These are phyloP conservation scores for Ranitomeya imitator DNA, from an alignment of 2,113 vertebrate species.

Conservation along the genomic window DNA sequence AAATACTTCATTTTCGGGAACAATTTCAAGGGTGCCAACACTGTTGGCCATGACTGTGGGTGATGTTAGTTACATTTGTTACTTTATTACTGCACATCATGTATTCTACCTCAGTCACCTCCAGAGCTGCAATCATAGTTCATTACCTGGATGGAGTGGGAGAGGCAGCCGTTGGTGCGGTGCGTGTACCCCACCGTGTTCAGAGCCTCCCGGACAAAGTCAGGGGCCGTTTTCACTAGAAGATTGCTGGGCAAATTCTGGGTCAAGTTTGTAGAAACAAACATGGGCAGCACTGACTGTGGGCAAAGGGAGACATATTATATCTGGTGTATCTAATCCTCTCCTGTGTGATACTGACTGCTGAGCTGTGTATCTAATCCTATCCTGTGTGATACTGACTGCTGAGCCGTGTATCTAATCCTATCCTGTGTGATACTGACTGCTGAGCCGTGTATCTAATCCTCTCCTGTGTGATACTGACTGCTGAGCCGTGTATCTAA, in stretches of 20 bases:
- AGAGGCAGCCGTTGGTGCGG: slow-evolving; percentile 72
- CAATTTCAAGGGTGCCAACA: too few relatives aligned
- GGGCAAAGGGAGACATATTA: not conserved
- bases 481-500: not conserved
- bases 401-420: not conserved
- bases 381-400: not conserved
- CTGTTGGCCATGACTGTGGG: too few relatives aligned
- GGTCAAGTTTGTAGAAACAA: slow-evolving; percentile 76
- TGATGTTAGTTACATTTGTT: too few relatives aligned
- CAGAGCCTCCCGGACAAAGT: slow-evolving; percentile 70
- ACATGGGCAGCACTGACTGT: slow-evolving; percentile 64
- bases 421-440: not conserved
- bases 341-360: not conserved
- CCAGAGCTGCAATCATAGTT: not conserved
- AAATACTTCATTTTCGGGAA: too few relatives aligned
- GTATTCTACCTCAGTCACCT: not conserved
- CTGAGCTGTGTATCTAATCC: not conserved
- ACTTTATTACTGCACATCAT: not conserved
- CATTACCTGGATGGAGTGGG: slow-evolving; percentile 74
- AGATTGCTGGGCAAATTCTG: not conserved
- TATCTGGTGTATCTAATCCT: not conserved
- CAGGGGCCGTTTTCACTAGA: slow-evolving; percentile 64
- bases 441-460: not conserved
- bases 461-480: not conserved
- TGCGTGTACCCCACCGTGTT: slow-evolving; percentile 76